These are phyloP conservation scores for Empidonax traillii DNA, from an alignment of 2,113 vertebrate species.

Conservation along the genomic window DNA sequence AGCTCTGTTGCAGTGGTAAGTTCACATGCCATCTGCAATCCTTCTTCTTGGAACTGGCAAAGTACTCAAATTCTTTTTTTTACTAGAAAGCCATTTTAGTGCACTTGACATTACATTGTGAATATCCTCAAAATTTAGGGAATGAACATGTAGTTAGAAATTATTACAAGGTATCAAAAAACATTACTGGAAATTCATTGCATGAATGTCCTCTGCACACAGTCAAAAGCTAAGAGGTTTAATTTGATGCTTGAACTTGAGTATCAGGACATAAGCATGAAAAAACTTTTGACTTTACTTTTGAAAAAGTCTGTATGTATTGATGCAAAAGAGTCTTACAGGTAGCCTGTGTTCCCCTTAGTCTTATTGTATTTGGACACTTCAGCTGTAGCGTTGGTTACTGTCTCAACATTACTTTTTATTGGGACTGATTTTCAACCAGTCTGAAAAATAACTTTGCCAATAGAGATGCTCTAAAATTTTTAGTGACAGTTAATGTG, in stretches of 20 bases:
- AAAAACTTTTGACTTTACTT: neutral
- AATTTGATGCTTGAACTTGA: neutral
- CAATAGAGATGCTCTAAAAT: constrained; percentile 9
- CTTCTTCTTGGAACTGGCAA: neutral
- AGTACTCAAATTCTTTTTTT: neutral
- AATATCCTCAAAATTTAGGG: neutral
- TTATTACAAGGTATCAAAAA: neutral
- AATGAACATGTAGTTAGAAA: accelerated
- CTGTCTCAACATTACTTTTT: neutral
- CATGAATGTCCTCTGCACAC: accelerated
- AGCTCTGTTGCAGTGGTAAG: accelerated
- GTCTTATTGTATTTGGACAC: neutral
- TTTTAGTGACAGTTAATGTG: neutral
- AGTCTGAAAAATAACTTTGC: constrained; percentile 6
- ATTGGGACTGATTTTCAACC: neutral
- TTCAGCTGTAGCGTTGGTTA: neutral
- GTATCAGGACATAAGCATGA: neutral
- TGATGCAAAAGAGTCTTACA: neutral
- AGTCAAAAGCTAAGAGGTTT: neutral
- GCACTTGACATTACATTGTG: neutral
- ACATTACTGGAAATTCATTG: neutral
- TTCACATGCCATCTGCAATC: neutral
- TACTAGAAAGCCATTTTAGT: neutral
- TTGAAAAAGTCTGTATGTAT: neutral
- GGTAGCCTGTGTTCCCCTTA: neutral